A percentile compares a stretch with the other conserved stretches of the same genome.
Conservation (phyloP, 2,797 vertebrate species). For the Enteromius radiatus region DNA sequence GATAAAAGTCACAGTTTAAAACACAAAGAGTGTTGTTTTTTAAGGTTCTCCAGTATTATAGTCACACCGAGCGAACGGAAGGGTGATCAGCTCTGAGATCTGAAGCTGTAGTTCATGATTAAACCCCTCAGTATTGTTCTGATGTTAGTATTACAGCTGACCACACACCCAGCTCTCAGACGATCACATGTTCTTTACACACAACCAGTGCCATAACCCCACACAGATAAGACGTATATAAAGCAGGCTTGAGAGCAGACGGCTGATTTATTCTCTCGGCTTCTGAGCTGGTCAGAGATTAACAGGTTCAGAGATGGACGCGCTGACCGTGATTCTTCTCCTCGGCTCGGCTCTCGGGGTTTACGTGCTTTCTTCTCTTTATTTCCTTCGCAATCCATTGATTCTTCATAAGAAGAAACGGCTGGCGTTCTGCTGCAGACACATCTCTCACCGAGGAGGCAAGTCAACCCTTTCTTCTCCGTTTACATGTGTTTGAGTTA, state of each 20-base stretch:
- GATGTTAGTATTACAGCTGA: constrained; percentile 19
- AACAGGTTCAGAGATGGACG: constrained; percentile 25
- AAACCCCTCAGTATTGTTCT: neutral
- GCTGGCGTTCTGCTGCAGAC: constrained; percentile 73
- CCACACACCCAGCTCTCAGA: constrained; percentile 37
- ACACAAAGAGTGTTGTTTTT: neutral
- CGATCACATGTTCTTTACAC: constrained; percentile 34
- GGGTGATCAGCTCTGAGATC: neutral
- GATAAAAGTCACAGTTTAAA: neutral
- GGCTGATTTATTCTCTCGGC: no score
- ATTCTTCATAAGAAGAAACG: constrained; percentile 78
- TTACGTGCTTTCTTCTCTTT: constrained; percentile 77
- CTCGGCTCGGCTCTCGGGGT: constrained; percentile 75
- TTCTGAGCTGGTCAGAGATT: constrained; percentile 3
- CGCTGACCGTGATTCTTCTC: neutral
- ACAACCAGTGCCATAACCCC: neutral
- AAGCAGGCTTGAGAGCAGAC: neutral
- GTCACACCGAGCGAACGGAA: neutral
- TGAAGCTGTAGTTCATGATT: neutral
- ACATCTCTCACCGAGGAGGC: constrained; percentile 88
- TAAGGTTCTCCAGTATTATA: neutral
- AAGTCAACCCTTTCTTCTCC: constrained; percentile 57
- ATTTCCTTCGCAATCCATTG: constrained; percentile 83
- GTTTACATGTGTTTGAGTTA: no score
- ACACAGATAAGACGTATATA: constrained; percentile 32